These are phyloP conservation scores for Andricus curvator DNA, from an alignment of 2,888 invertebrate species.

Conservation along the genomic window DNA sequence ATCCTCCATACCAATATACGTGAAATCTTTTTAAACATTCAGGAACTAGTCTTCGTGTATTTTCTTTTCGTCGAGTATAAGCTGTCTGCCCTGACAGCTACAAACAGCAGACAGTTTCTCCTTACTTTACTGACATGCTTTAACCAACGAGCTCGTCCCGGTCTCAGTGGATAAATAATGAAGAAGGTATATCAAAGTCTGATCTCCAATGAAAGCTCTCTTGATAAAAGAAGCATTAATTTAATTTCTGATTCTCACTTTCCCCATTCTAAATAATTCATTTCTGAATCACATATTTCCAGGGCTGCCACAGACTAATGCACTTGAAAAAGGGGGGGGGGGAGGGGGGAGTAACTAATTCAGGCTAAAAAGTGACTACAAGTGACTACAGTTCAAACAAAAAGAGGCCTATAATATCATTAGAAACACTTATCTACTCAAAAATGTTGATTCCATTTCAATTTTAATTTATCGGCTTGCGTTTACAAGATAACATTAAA, in stretches of 20 bases:
- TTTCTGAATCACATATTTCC: background rate
- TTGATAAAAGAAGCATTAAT: background rate
- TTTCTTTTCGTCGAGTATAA: conserved; percentile 19
- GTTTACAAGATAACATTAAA: no score
- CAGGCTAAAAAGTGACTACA: no score
- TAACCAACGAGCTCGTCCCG: conserved; percentile 5
- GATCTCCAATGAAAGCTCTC: conserved; percentile 11
- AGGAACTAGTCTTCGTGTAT: conserved; percentile 18
- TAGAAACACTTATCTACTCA: no score
- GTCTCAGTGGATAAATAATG: conserved; percentile 20
- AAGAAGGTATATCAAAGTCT: conserved; percentile 22
- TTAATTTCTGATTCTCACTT: background rate
- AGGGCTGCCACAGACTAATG: no score
- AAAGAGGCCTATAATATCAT: no score
- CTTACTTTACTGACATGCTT: conserved; percentile 25
- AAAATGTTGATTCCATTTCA: no score
- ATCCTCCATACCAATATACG: background rate
- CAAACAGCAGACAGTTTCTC: conserved; percentile 20
- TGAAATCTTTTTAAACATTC: conserved; percentile 33
- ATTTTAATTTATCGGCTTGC: no score
- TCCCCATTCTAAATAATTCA: background rate
- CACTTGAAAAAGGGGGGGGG: no score
- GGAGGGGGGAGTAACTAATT: no score
- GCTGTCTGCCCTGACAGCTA: conserved; percentile 15
- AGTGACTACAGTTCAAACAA: no score